phyloP scores from a whole-genome alignment of 2,888 invertebrate species.

The Melieria picta region DNA sequence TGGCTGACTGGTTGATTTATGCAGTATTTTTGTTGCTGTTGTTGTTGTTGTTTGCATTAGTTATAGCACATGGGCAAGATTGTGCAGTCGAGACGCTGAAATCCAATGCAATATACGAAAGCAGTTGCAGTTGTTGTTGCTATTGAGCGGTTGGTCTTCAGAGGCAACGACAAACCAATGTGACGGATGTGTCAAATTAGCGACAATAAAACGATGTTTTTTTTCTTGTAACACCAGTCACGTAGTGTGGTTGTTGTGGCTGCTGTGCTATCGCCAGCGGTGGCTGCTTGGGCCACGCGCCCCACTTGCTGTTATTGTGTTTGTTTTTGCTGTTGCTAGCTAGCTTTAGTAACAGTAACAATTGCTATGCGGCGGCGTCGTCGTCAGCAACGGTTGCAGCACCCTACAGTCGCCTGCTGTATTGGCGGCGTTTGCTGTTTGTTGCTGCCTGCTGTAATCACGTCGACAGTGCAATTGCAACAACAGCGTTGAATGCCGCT shows the following conservation, averaged over 20 bases:
- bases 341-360: constrained; percentile 15
- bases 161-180: too few species aligned
- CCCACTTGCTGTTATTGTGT: neutral
- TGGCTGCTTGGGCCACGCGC: constrained; percentile 1
- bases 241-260: neutral
- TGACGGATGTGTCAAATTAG: too few species aligned
- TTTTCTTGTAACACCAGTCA: neutral
- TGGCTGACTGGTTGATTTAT: neutral
- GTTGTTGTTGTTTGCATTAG: neutral
- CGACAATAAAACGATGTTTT: neutral
- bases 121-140: neutral
- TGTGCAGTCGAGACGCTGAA: neutral
- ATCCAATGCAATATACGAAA: neutral
- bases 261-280: neutral
- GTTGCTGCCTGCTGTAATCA: constrained; percentile 4
- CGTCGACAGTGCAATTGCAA: constrained; percentile 9
- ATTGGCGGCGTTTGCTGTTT: neutral
- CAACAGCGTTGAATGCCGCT: constrained; percentile 21
- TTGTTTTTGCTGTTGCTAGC: neutral
- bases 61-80: neutral
- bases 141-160: neutral
- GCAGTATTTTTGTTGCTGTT: neutral
- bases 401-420: constrained; percentile 1
- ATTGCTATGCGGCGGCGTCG: neutral
- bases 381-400: constrained; percentile 6